Conservation (phyloP, 2,113 vertebrate species). For the Montifringilla adamsi region DNA sequence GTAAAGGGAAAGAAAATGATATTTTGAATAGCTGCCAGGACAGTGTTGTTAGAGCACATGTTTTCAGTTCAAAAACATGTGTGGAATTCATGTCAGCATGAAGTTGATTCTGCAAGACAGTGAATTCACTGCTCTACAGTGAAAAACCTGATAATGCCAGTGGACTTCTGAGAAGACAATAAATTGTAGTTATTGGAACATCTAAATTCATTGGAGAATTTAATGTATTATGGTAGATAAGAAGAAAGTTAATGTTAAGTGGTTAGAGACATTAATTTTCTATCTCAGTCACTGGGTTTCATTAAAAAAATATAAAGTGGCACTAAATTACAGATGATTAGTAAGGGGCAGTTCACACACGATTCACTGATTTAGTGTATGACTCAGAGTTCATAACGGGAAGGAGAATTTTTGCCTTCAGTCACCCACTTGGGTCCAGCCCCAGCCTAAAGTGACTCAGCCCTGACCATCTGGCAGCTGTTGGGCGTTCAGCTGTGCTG, state of each 20-base stretch:
- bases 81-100: slow-evolving; percentile 37
- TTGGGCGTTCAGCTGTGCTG: neutral
- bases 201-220: slow-evolving; percentile 1
- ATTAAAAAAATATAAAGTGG: neutral
- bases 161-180: slow-evolving; percentile 13
- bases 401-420: slow-evolving; percentile 1
- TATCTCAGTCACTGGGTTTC: neutral
- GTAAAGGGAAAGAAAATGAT: neutral
- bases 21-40: slow-evolving; percentile 21
- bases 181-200: neutral
- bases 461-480: neutral
- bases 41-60: neutral
- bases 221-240: neutral
- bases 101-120: neutral
- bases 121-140: neutral
- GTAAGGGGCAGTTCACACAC: neutral
- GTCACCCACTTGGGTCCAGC: neutral
- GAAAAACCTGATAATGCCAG: neutral
- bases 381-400: neutral
- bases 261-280: neutral
- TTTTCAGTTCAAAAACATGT: slow-evolving; percentile 31
- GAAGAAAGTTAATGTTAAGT: neutral
- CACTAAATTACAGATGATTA: neutral
- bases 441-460: neutral
- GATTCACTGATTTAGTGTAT: neutral